Evolutionary conservation across 2,888 invertebrate species (phyloP).

Genomic region (Eristalinus sepulchralis): DNA sequence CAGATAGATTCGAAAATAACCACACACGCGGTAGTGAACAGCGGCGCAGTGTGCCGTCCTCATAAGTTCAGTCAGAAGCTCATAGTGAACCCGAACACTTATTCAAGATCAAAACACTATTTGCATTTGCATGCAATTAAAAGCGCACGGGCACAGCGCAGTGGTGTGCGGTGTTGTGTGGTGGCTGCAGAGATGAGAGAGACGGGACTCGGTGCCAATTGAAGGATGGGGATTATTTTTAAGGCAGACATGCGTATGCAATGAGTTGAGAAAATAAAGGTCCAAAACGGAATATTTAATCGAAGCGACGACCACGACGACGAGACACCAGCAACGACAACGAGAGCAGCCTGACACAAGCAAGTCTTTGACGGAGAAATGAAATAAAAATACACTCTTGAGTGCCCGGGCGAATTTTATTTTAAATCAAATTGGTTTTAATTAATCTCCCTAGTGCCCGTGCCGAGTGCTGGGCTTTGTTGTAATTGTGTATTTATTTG

Average conservation of each 20-base stretch:
- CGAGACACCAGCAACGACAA: not conserved
- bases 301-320: constrained; percentile 10
- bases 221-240: constrained; percentile 59
- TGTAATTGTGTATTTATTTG: constrained; percentile 33
- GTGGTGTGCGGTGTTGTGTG: not conserved
- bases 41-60: not conserved
- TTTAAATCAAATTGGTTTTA: constrained; percentile 63
- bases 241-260: constrained; percentile 66
- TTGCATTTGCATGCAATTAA: constrained; percentile 68
- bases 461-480: constrained; percentile 39
- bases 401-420: constrained; percentile 65
- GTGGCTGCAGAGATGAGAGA: not conserved
- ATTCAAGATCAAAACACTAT: constrained; percentile 71
- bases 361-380: not conserved
- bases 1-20: constrained; percentile 33
- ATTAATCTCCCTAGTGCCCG: constrained; percentile 38
- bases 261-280: constrained; percentile 18
- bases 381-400: constrained; percentile 60
- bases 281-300: constrained; percentile 33
- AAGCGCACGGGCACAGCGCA: constrained; percentile 9
- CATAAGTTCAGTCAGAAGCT: not conserved
- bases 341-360: not conserved
- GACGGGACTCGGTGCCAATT: constrained; percentile 10
- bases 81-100: constrained; percentile 49
- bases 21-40: not conserved